Conservation (phyloP, 2,797 vertebrate species). For the Furcifer pardalis region DNA sequence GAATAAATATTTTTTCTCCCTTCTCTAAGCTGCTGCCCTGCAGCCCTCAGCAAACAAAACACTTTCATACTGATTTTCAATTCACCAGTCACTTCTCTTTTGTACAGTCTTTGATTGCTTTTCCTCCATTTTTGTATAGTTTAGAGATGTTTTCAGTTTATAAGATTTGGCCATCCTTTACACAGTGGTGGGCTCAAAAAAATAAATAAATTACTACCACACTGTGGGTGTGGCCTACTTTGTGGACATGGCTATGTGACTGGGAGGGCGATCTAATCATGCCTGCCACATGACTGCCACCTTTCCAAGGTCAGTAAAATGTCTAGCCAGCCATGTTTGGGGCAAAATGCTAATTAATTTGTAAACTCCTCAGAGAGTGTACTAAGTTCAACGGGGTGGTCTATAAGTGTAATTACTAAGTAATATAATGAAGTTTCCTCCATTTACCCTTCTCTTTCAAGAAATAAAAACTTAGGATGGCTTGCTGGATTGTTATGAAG, state of each 20-base stretch:
- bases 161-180: not conserved
- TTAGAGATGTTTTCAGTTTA: not conserved
- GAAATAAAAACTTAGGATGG: not conserved
- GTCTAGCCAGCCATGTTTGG: too few species aligned
- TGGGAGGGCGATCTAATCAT: too few species aligned
- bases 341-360: too few species aligned
- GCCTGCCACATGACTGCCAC: too few species aligned
- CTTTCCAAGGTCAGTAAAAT: too few species aligned
- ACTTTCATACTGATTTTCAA: not conserved
- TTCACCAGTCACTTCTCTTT: not conserved
- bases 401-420: too few species aligned
- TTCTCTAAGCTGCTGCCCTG: not conserved
- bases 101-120: not conserved
- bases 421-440: not conserved
- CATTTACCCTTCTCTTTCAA: not conserved
- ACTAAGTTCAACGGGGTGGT: too few species aligned
- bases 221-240: too few species aligned
- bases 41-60: not conserved
- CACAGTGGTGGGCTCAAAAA: too few species aligned
- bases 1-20: constrained; percentile 19
- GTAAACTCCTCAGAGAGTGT: too few species aligned
- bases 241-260: too few species aligned
- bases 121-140: not conserved
- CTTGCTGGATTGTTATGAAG: not conserved
- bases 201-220: too few species aligned